Evolutionary conservation across 1,140 invertebrate genomes (phyloP).

Genomic region (Dendroctonus ponderosae): DNA sequence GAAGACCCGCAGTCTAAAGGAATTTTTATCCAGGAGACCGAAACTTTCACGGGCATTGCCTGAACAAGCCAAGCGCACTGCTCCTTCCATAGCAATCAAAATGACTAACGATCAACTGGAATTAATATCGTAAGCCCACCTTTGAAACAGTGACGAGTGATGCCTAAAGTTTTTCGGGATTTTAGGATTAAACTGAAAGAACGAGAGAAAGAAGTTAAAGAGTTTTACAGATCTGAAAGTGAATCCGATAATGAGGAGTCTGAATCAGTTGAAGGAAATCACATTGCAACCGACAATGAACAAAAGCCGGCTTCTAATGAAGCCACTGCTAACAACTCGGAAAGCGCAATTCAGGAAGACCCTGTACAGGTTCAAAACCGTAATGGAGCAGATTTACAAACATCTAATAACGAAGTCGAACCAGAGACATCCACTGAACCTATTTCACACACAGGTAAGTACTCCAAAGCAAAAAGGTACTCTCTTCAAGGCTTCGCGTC

Average conservation of each 20-base stretch:
- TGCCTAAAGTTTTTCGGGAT: constrained; percentile 8
- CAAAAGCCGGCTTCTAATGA: constrained; percentile 17
- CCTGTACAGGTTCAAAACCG: background rate
- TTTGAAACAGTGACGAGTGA: background rate
- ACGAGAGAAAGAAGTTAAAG: constrained; percentile 59
- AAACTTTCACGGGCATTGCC: constrained; percentile 35
- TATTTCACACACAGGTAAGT: no score
- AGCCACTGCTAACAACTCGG: background rate
- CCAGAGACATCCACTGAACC: constrained; percentile 2
- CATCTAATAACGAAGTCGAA: no score
- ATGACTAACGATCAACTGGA: constrained; percentile 57
- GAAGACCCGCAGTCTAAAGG: constrained; percentile 67
- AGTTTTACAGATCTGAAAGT: constrained; percentile 61
- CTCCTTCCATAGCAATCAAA: constrained; percentile 52
- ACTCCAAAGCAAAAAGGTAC: no score
- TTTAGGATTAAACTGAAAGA: constrained; percentile 56
- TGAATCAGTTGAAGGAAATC: background rate
- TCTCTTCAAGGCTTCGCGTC: no score
- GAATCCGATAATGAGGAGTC: constrained; percentile 47
- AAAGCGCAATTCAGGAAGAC: background rate
- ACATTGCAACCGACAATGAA: background rate
- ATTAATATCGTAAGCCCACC: constrained; percentile 55
- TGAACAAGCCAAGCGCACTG: constrained; percentile 26
- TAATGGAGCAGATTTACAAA: no score
- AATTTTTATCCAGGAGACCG: constrained; percentile 61